Base-by-base conservation (phyloP, 2,113 vertebrate species). In the Narcine bancroftii region DNA sequence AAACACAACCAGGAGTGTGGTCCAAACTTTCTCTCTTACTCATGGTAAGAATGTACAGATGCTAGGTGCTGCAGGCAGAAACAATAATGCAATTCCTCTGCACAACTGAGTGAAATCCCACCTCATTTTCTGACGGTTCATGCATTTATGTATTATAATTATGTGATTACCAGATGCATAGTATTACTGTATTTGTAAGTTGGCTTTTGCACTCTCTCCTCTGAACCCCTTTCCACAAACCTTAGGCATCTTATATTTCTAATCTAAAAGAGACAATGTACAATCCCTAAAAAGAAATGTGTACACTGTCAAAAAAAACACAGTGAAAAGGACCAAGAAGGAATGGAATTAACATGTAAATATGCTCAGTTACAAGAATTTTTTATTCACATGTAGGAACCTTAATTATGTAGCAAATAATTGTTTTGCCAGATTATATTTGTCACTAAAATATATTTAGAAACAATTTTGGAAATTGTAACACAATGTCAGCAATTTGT, bases 391-490 rank as follows among this genome's bases (percentile, higher is more conserved):
- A 21, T 33, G 63, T 29, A 69, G 39, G 7, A 0, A 45, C 24
- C 17, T 45, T 71, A 69, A 91, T 91, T 91, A 45, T 39, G 69
- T 47, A 91, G 26, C 66, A 91, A 66, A 50, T 29, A 13, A 91
- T 33, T 33, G 1, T 71, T 91, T 71, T 69, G 79, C 42, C 9
- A 33, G 3, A 47, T 47, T 91, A 71, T n/a, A n/a, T n/a, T n/a
- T n/a, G n/a, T n/a, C n/a, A n/a, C n/a, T n/a, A n/a, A n/a, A n/a
- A n/a, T n/a, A 47, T 91, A 71, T 69, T 47, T 91, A 65, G 42
- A 91, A 69, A 65, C 89, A 69, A n/a, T n/a, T n/a, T n/a, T n/a
- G 89, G 89, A 91, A 69, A 91, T 66, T 71, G 89, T 47, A 91
- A 71, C 63, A 33, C 89, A 91, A 69, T 71, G 89, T 91, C 89